A percentile compares a stretch with the other conserved stretches of the same genome.
Conservation (phyloP, 37 sponge, comb jelly and placozoan genomes). For the Ianthella basta region DNA sequence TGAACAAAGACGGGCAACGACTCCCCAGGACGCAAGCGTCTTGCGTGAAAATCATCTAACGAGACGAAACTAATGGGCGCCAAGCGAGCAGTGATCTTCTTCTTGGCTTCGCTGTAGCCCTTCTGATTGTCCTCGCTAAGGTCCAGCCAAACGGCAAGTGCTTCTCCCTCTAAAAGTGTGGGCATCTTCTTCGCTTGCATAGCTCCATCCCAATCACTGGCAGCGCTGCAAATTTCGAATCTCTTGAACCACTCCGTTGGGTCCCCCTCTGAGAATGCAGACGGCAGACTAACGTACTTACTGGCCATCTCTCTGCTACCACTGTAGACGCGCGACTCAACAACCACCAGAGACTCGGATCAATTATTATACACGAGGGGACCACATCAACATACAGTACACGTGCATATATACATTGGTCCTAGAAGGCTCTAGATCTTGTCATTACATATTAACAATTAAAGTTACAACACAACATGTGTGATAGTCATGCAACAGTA, state of each 20-base stretch:
- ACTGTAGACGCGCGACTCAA: slow-evolving; percentile 5
- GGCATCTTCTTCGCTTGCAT: slow-evolving; percentile 33
- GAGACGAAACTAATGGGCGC: slow-evolving; percentile 31
- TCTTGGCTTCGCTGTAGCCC: slow-evolving; percentile 1
- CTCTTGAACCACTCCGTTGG: slow-evolving; percentile 34
- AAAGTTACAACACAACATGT: not conserved
- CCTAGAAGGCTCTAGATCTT: slow-evolving; percentile 44
- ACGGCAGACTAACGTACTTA: slow-evolving; percentile 15
- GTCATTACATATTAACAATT: slow-evolving; percentile 48
- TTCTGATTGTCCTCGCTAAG: slow-evolving; percentile 30
- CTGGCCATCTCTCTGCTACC: slow-evolving; percentile 18
- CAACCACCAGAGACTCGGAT: slow-evolving; percentile 12
- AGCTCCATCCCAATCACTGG: slow-evolving; percentile 9
- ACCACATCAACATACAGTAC: too few species aligned
- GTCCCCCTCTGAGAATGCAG: slow-evolving; percentile 14
- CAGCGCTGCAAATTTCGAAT: slow-evolving; percentile 16
- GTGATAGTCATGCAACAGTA: too few species aligned
- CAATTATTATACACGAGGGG: too few species aligned
- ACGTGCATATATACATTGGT: too few species aligned
- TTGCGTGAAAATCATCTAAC: slow-evolving; percentile 46
- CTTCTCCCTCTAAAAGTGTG: slow-evolving; percentile 32
- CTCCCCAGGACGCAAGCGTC: slow-evolving; percentile 39
- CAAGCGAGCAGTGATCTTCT: slow-evolving; percentile 15
- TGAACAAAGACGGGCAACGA: slow-evolving; percentile 53
- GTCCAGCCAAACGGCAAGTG: slow-evolving; percentile 22